These are phyloP conservation scores for Malacosoma neustria DNA, from an alignment of 2,888 invertebrate species.

Conservation along the genomic window DNA sequence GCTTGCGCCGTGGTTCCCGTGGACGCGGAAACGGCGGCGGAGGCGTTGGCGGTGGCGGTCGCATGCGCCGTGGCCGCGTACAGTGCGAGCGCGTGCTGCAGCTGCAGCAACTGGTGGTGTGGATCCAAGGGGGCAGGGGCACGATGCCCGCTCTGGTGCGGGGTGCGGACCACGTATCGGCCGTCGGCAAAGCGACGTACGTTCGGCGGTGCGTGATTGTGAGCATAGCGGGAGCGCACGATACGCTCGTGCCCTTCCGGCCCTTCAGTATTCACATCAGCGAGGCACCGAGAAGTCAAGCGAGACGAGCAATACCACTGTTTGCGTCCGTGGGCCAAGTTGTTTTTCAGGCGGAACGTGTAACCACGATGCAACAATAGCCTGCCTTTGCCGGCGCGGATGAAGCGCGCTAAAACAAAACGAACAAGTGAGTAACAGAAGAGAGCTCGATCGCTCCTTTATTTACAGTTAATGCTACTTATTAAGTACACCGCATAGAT, in stretches of 20 bases:
- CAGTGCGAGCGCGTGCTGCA: conserved; percentile 64
- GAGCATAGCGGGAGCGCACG: conserved; percentile 63
- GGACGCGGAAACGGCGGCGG: conserved; percentile 30
- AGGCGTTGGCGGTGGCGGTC: conserved; percentile 49
- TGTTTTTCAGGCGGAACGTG: conserved; percentile 67
- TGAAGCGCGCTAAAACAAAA: conserved; percentile 56
- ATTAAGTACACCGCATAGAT: not conserved
- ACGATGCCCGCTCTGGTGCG: conserved; percentile 66
- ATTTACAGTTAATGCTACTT: not conserved
- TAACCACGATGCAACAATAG: conserved; percentile 63
- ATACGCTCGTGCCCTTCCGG: conserved; percentile 69
- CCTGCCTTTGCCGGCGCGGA: conserved; percentile 63
- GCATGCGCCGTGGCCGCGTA: conserved; percentile 65
- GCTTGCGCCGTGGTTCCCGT: conserved; percentile 35
- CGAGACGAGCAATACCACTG: conserved; percentile 70
- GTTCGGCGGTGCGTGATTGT: conserved; percentile 68
- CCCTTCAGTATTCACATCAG: conserved; percentile 66
- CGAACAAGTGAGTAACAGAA: conserved; percentile 18
- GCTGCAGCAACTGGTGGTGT: conserved; percentile 62
- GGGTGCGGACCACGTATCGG: conserved; percentile 65
- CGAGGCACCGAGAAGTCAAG: conserved; percentile 62
- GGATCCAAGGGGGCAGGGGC: conserved; percentile 63
- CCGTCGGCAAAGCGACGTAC: conserved; percentile 68
- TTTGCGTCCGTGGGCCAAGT: conserved; percentile 66
- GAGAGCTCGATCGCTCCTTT: not conserved